These are phyloP conservation scores for Gymnarchus niloticus DNA, from an alignment of 2,113 vertebrate species.

Conservation along the genomic window DNA sequence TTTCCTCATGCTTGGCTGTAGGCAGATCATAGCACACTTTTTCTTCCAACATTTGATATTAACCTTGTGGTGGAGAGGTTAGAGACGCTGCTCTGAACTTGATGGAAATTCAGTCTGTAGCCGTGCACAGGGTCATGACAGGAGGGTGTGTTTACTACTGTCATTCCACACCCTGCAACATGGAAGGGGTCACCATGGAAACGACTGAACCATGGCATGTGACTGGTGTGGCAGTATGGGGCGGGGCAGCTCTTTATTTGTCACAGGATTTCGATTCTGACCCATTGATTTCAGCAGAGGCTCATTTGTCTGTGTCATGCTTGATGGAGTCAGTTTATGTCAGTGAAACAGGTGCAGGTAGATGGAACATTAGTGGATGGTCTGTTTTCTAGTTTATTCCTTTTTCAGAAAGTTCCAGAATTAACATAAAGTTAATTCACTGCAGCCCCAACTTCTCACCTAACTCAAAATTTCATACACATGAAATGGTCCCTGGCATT, in stretches of 20 bases:
- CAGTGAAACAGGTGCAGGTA: background rate
- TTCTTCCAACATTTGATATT: background rate
- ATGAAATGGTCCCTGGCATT: background rate
- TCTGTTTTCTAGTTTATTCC: background rate
- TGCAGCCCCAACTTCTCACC: background rate
- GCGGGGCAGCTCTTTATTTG: background rate
- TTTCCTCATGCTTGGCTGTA: no score
- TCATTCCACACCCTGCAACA: background rate
- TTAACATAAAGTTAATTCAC: background rate
- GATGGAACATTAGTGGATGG: background rate
- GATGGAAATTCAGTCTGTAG: background rate
- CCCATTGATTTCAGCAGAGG: background rate
- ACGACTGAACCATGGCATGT: background rate
- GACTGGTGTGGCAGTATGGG: background rate
- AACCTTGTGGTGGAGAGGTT: background rate
- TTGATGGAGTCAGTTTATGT: background rate
- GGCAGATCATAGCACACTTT: background rate
- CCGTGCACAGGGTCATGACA: background rate
- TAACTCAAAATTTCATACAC: background rate
- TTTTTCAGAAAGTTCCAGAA: background rate
- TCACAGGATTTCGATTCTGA: background rate
- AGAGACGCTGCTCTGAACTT: background rate
- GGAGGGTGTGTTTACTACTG: background rate
- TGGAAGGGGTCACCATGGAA: background rate
- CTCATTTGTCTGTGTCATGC: background rate